A percentile compares a stretch with the other conserved stretches of the same genome.
These are phyloP conservation scores for Cricetomys ansorgei DNA, from an alignment of 2,113 vertebrate genomes.

Conservation along the genomic window DNA sequence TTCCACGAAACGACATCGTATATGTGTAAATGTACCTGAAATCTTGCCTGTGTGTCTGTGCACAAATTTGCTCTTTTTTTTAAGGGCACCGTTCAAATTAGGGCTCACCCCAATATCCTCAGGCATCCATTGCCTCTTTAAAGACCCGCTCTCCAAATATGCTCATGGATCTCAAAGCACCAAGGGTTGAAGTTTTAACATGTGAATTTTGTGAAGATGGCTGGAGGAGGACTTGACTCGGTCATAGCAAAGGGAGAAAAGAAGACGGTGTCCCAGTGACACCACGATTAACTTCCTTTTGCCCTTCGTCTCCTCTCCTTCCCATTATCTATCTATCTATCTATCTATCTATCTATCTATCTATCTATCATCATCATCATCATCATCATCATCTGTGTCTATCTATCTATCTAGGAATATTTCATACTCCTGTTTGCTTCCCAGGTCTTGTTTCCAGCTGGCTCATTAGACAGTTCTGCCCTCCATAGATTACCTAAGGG, in stretches of 20 bases:
- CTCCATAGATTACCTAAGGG: neutral
- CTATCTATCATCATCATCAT: too few species aligned
- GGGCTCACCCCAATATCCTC: neutral
- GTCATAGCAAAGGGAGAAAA: too few species aligned
- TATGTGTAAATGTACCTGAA: neutral
- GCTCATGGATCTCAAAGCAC: neutral
- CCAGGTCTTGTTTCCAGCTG: neutral
- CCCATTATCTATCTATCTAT: too few species aligned
- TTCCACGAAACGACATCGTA: neutral
- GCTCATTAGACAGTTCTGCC: constrained; percentile 6
- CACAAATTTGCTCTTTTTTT: neutral
- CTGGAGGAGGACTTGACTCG: neutral
- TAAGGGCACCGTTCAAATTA: neutral
- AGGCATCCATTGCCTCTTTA: neutral
- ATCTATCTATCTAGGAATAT: neutral
- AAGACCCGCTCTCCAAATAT: neutral
- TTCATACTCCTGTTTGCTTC: neutral
- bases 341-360: too few species aligned
- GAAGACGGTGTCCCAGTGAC: neutral
- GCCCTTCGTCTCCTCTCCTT: too few species aligned
- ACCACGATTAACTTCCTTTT: neutral
- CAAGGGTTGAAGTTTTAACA: neutral
- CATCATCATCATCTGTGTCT: too few species aligned
- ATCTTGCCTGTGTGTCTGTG: neutral
- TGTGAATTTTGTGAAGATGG: neutral